phyloP scores from a whole-genome alignment of 2,797 vertebrate species.

The Acanthiza pusilla region DNA sequence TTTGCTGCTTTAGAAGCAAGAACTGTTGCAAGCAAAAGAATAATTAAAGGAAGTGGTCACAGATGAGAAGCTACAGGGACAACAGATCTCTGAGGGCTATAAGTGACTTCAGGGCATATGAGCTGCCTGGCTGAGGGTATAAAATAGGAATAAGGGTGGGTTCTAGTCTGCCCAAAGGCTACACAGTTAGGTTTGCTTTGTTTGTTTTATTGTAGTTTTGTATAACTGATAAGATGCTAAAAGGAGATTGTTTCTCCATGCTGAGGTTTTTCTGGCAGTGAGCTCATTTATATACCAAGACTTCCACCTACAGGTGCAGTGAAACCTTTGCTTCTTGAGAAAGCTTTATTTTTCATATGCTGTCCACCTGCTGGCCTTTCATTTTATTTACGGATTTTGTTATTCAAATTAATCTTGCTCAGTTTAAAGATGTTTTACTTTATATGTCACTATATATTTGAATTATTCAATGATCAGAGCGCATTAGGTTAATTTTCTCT shows the following conservation, averaged over 20 bases:
- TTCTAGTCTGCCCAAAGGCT: background rate
- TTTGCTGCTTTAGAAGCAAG: background rate
- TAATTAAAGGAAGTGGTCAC: background rate
- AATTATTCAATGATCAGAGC: background rate
- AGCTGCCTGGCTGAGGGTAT: background rate
- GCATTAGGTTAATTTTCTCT: background rate
- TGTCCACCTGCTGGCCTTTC: background rate
- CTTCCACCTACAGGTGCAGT: slow-evolving; percentile 29
- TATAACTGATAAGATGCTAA: background rate
- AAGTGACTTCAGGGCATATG: background rate
- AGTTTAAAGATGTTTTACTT: background rate
- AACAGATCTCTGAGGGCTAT: background rate
- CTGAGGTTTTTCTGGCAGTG: background rate
- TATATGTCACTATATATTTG: background rate
- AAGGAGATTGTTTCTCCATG: background rate
- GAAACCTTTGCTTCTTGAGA: background rate
- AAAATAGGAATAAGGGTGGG: background rate
- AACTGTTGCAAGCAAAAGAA: background rate
- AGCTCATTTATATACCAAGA: background rate
- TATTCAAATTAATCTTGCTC: background rate
- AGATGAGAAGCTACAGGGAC: background rate
- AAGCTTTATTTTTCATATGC: background rate
- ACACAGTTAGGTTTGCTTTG: background rate
- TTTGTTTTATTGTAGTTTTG: background rate
- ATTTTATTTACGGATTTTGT: background rate